Base-by-base conservation (phyloP, 2,888 invertebrate genomes). In the Embidobia sp. region DNA sequence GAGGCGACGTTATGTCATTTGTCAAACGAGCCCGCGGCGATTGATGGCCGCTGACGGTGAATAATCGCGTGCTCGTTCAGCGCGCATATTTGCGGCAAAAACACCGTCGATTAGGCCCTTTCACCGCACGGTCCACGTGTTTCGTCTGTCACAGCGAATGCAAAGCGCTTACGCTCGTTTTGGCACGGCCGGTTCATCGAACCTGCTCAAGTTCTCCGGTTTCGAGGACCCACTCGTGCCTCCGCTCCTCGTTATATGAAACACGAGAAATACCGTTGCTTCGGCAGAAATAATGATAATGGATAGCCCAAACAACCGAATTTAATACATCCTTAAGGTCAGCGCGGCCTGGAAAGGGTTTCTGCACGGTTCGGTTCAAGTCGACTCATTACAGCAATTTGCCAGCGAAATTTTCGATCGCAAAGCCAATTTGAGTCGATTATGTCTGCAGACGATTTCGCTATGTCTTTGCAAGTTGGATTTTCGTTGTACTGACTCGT, bases 181-280 rank as follows among this genome's bases (percentile, higher is more conserved):
- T 67, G 61, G 74, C 74, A 67, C 53, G 46, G 27, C 29, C 63
- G 15, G 79, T 76, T 77, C 77, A 73, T 75, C 67, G 79, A 79
- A 72, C 77, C 29, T 77, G 49, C 29, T 55, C 57, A 57, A 40
- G 44, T 78, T 75, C 77, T 75, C 67, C 63, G 73, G 72, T 79
- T 77, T 75, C 75, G 74, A 67, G 75, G 77, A 75, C 72, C 79
- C 53, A 29, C 63, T 74, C 69, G 63, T 59, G 61, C 33, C 49
- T 53, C 31, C 18, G 15, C 40, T 46, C 53, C 48, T 63, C 22
- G 64, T 40, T 55, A 16, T 57, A 63, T 35, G 57, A 63, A 63
- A 69, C 55, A 69, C 55, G 44, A 73, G 59, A 61, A 70, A 70
- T 75, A 70, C 74, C 78, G 78, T 75, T 75, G 74, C 46, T 66